Evolutionary conservation across 2,797 vertebrate species (phyloP).

Genomic region (Sebastes iracundus): DNA sequence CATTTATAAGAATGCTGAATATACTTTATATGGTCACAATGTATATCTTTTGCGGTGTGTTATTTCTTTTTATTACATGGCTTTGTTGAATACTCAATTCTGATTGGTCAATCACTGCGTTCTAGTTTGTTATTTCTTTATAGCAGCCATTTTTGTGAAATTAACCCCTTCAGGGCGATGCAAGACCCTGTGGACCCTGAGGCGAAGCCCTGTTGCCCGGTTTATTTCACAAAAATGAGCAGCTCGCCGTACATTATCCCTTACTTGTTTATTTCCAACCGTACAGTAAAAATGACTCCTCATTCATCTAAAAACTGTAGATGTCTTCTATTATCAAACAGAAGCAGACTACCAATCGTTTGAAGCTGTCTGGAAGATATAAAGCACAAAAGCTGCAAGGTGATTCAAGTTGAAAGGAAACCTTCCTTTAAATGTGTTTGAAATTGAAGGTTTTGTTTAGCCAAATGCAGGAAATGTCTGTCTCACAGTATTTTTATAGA

Average conservation of each 20-base stretch:
- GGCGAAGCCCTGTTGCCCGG: too few relatives aligned
- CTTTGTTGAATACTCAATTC: not conserved
- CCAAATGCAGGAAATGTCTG: constrained; percentile 1
- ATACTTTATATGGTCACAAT: not conserved
- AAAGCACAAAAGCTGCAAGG: constrained; percentile 16
- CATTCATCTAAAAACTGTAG: not conserved
- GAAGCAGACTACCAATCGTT: not conserved
- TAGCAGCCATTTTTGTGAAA: too few relatives aligned
- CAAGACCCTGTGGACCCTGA: too few relatives aligned
- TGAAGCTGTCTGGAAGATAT: constrained; percentile 13
- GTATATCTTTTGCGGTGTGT: not conserved
- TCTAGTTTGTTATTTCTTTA: too few relatives aligned
- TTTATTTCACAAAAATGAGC: too few relatives aligned
- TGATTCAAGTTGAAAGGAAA: constrained; percentile 12
- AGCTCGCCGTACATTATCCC: too few relatives aligned
- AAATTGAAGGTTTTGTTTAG: constrained; percentile 18
- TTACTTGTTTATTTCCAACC: not conserved
- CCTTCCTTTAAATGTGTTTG: constrained; percentile 19
- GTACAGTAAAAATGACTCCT: not conserved
- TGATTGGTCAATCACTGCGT: too few relatives aligned
- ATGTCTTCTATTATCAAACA: not conserved
- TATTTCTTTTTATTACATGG: not conserved
- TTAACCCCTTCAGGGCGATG: too few relatives aligned
- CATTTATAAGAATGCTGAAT: not conserved
- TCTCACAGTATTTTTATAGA: not conserved